Evolutionary conservation across 2,888 invertebrate genomes (phyloP), one percentile per base, ranked within the genome.

Genomic region (Tenthredo distinguenda): DNA sequence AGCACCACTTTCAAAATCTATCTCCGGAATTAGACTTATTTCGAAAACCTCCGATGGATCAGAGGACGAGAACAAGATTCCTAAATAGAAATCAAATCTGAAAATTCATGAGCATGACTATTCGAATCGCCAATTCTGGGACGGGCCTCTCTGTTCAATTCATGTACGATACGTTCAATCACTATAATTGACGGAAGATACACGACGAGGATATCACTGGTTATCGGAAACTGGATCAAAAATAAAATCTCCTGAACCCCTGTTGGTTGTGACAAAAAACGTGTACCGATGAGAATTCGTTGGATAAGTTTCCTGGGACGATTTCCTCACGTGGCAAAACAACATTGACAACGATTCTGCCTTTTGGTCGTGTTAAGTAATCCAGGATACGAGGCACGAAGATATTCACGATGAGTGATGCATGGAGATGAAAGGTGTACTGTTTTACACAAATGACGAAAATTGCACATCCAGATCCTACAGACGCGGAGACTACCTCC

Each of bases 11-110:
- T 21, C 18, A 43, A 4, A 74, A n/a, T 43, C 72, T 21, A 9
- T 74, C 43, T 18, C 40, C 72, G 7, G 74, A 74, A 43, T 43
- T 74, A 74, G 43, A 74, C 26, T 40, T 26, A 43, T n/a, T 74
- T 40, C 21, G 43, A 74, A 43, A 74, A 43, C 12, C 1, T 21
- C 21, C 21, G 40, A n/a, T 4, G 10, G 10, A 68, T 26, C 12
- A 34, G 34, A 68, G 68, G 34, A 26, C 4, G 68, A 68, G 7
- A 34, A 68, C 34, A 34, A 68, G 15, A 68, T 68, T 68, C 34
- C 68, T 34, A 18, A 68, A 34, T 34, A 68, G 68, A 68, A 15
- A 34, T 15, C 6, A 18, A 68, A 68, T 7, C 18, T 34, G 18
- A 62, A 21, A 21, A 62, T 26, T 2, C 3, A 62, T 62, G 2